Evolutionary conservation across 2,113 vertebrate species (phyloP), one percentile per base, ranked within the genome.

Genomic region (Rhea americana): DNA sequence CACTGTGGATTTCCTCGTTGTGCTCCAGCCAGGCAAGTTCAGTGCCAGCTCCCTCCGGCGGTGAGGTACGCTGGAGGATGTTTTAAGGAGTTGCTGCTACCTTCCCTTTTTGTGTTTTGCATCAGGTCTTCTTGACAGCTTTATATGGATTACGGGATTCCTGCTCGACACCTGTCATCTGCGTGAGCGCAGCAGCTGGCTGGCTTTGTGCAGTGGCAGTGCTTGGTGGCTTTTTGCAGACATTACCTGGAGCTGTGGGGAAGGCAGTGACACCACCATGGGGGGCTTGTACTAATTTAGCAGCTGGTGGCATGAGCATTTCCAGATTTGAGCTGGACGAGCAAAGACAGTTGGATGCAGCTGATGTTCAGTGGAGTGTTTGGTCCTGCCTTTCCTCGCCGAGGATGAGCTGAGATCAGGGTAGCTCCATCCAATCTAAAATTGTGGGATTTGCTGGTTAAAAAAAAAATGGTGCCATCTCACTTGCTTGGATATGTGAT

Each of bases 151-250:
- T 3, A 8, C 43, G 1, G 14, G 59, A 2, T 68, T 43, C 74
- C 58, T 15, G 39, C 19, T 22, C 1, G 9, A 9, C 13, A 73
- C 51, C n/a, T 45, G 55, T 70, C 66, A 6, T 24, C 68, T 48
- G 73, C 63, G n/a, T 12, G 53, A 3, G 0, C 72, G 55, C 39
- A 3, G 78, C 2, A 41, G 8, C 65, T 11, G 74, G 6, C 65
- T 11, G 74, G 6, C 9, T 48, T 41, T 0, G 0, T 15, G 85
- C 8, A 17, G 82, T 53, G 22, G n/a, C 67, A 22, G 47, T 1
- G 15, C 17, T 15, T 4, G 32, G 32, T 87, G 91, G 58, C 67
- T 55, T 48, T 32, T 11, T 25, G 45, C 61, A 62, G 78, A 0
- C 18, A 5, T 79, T 35, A 21, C 78, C 75, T 32, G 66, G 71